Evolutionary conservation across 2,888 invertebrate genomes (phyloP), one percentile per base, ranked within the genome.

Genomic region (Himalopsyche anomala): DNA sequence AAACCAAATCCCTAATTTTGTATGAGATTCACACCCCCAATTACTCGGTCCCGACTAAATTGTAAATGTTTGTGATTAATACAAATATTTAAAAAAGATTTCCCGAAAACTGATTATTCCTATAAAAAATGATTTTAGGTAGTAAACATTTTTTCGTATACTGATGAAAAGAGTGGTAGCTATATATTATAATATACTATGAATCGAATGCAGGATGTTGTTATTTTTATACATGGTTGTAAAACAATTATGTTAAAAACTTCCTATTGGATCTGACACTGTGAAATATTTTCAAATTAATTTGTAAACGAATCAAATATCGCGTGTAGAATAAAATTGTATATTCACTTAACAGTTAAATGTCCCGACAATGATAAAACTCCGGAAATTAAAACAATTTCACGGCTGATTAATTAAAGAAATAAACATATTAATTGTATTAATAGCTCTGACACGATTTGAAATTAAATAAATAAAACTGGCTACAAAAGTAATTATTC

Each of bases 371-470:
- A 9, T 62, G 62, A 19, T 62, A 62, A 62, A 62, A 19, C 62
- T 62, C 62, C 62, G 62, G 62, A 62, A 19, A 62, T 62, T 62
- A 62, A 62, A 62, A 62, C 62, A 62, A 19, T 62, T 62, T 62
- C 19, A 62, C 19, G 62, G 62, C 4, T 62, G 62, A 62, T 62
- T 62, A 62, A 62, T 62, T 62, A 9, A 19, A 62, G 8, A 62
- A 19, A 62, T 62, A 28, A 19, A 28, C 62, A 19, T 62, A 62
- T 62, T 62, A 62, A 62, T 62, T 62, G 19, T 19, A 62, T 19
- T 62, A n/a, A n/a, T n/a, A n/a, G 28, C 62, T 28, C 28, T 19
- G n/a, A 19, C 62, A 62, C 62, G 62, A 19, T 28, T 62, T 9
- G 62, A 62, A 62, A 28, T 62, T 62, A 62, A 62, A 62, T 62